Evolutionary conservation across 1,140 invertebrate genomes (phyloP).

Genomic region (Andricus grossulariae): DNA sequence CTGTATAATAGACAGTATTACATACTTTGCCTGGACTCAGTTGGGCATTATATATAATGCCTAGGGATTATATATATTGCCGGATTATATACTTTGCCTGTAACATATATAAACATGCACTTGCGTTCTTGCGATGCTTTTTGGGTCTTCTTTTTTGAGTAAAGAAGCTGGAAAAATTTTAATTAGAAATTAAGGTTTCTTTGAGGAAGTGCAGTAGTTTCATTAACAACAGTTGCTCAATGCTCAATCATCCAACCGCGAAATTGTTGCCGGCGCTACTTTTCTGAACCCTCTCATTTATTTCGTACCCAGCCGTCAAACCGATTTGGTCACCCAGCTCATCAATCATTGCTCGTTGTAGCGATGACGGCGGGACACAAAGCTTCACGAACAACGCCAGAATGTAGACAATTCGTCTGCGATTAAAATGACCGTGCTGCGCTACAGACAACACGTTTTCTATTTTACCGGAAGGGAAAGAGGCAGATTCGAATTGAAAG

Average conservation of each 20-base stretch:
- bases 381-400: constrained; percentile 54
- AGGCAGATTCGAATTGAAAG: constrained; percentile 43
- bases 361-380: constrained; percentile 41
- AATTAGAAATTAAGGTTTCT: constrained; percentile 3
- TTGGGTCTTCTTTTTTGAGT: no score
- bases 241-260: constrained; percentile 54
- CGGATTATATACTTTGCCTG: no score
- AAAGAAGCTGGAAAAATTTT: no score
- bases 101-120: no score
- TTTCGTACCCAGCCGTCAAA: not conserved
- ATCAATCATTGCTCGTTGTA: constrained; percentile 23
- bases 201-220: not conserved
- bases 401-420: constrained; percentile 58
- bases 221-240: constrained; percentile 37
- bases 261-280: constrained; percentile 50
- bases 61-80: no score
- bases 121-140: no score
- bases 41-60: no score
- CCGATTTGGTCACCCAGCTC: constrained; percentile 27
- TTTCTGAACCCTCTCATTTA: constrained; percentile 5
- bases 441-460: constrained; percentile 53
- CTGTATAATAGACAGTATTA: no score
- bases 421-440: constrained; percentile 52
- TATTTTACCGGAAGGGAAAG: constrained; percentile 53
- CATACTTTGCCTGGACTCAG: no score